These are phyloP conservation scores for Takifugu flavidus DNA, from an alignment of 2,113 vertebrate genomes.

Conservation along the genomic window DNA sequence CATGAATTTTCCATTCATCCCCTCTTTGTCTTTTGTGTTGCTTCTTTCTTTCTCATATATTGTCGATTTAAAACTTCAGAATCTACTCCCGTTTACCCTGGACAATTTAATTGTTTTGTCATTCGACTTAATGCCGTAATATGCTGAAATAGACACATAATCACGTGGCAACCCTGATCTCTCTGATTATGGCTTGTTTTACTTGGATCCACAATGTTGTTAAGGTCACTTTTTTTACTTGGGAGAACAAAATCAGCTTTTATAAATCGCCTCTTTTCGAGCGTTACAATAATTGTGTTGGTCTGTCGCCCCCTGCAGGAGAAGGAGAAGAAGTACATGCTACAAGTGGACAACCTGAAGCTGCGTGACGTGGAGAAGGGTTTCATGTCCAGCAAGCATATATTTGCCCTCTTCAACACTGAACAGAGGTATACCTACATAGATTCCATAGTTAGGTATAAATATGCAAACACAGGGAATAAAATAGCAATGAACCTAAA, in stretches of 20 bases:
- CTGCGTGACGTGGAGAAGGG: constrained; percentile 94
- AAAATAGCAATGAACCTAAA: neutral
- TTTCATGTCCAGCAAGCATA: constrained; percentile 99
- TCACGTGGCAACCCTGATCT: neutral
- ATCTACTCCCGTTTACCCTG: constrained; percentile 2
- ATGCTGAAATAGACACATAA: neutral
- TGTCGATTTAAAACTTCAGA: constrained; percentile 19
- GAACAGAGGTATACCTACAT: constrained; percentile 88
- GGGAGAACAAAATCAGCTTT: neutral
- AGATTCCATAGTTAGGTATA: no score
- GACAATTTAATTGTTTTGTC: constrained; percentile 3
- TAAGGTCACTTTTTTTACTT: neutral
- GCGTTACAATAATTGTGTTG: neutral
- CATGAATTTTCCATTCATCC: constrained; percentile 46
- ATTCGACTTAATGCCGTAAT: neutral
- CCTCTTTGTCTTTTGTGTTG: constrained; percentile 24
- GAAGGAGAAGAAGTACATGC: constrained; percentile 98
- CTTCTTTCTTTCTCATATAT: constrained; percentile 4
- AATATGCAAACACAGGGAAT: no score
- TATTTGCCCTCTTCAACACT: constrained; percentile 98
- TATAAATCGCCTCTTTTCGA: neutral
- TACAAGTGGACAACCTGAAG: constrained; percentile 95
- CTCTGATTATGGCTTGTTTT: neutral
- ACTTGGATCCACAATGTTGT: neutral
- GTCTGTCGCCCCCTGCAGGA: constrained; percentile 80